phyloP scores from a whole-genome alignment of 2,797 vertebrate genomes.

The Notamacropus eugenii region DNA sequence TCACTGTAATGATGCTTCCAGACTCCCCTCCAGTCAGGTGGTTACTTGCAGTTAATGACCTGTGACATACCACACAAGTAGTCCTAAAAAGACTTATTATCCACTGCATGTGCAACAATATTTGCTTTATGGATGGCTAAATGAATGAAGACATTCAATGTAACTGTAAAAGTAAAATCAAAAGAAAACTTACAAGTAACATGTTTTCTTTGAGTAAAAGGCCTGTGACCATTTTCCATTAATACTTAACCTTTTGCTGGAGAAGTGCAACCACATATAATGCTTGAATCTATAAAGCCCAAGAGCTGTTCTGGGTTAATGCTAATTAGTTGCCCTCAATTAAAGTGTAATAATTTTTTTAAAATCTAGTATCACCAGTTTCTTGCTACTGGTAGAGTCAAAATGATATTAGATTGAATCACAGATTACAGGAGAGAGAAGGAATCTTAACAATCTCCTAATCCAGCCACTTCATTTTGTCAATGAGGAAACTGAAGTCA shows the following conservation, averaged over 20 bases:
- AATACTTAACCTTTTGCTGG: constrained; percentile 91
- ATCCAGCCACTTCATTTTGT: neutral
- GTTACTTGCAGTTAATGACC: constrained; percentile 94
- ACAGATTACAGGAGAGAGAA: constrained; percentile 29
- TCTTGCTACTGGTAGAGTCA: constrained; percentile 65
- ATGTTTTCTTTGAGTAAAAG: constrained; percentile 90
- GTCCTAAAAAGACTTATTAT: constrained; percentile 97
- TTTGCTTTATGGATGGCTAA: constrained; percentile 99
- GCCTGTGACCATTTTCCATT: constrained; percentile 91
- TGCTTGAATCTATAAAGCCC: constrained; percentile 85
- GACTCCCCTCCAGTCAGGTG: constrained; percentile 95
- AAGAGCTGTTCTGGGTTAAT: constrained; percentile 86
- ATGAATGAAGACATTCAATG: constrained; percentile 99
- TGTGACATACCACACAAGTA: constrained; percentile 99
- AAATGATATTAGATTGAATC: constrained; percentile 65
- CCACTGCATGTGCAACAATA: constrained; percentile 99
- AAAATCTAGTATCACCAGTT: constrained; percentile 74
- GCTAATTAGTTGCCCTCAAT: constrained; percentile 84
- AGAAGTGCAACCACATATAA: constrained; percentile 87
- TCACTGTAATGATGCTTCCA: constrained; percentile 96
- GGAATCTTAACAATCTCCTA: neutral
- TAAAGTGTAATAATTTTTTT: constrained; percentile 77
- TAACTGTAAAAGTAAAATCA: constrained; percentile 94
- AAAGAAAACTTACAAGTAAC: constrained; percentile 92
- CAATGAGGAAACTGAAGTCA: neutral